Evolutionary conservation across 2,113 vertebrate species (phyloP), one percentile per base, ranked within the genome.

Genomic region (Microcebus lehilahytsara): DNA sequence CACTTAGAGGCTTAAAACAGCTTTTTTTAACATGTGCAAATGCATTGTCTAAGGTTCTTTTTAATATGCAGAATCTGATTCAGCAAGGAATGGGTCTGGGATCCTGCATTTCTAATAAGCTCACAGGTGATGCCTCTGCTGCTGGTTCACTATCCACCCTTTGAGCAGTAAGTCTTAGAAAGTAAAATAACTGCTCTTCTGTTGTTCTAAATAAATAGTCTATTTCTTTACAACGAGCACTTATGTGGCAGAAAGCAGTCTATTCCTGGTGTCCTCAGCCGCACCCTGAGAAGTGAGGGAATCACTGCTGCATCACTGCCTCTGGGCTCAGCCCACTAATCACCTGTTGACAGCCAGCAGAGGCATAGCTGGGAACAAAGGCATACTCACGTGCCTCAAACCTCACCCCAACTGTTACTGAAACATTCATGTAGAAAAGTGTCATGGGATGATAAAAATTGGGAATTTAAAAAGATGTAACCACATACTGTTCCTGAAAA

Each of bases 11-110:
- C 72, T 94, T 81, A 71, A 95, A 89, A 78, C 8, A n/a, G 67
- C 40, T 51, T 93, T 74, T 74, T 79, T 94, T 56, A 74, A 78
- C 32, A 84, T 34, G 30, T 87, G 81, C 71, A 92, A 93, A 96
- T 79, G 23, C 96, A 91, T 75, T 91, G 42, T 27, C 71, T n/a
- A 20, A 42, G 66, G 51, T n/a, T 84, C 37, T 97, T 81, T 88
- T 89, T 30, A 90, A 78, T 30, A 93, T 53, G 78, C 56, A 94
- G 67, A 94, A 27, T 72, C 60, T 66, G 79, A 83, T 83, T 94
- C 66, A 58, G 80, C 75, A 78, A 72, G n/a, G 22, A 9, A 1
- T 4, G 6, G n/a, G 17, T 32, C 72, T 85, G 56, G 71, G 30
- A 78, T 30, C 32, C 19, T 64, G 42, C 25, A 56, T 74, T 56